Evolutionary conservation across 2,797 vertebrate genomes (phyloP), one percentile per base, ranked within the genome.

Genomic region (Lacerta bilineata): DNA sequence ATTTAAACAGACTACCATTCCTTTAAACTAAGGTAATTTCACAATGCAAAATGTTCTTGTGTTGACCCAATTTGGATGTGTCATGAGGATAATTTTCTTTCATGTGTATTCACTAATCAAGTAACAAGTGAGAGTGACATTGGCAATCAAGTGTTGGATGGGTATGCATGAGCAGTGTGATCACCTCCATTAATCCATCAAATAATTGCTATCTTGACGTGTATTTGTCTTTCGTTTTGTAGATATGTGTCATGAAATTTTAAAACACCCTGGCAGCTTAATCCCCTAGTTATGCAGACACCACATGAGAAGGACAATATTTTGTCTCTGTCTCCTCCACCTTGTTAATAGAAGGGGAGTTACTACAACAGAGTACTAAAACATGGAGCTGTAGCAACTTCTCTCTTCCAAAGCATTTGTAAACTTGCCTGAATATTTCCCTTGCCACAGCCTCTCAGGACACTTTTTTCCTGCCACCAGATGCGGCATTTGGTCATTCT

Each of bases 171-270:
- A 69, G 81, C 11, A 69, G 23, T 23, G 79, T 75, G 78, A 85
- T 89, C 83, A 89, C 83, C 88, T 75, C 71, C 59, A 85, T 89
- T 86, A 89, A 89, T 89, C 71, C 78, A 85, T 89, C 78, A 82
- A 89, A 89, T 85, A 89, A 89, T 89, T 89, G 88, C 69, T 85
- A 89, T n/a, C 71, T 36, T 89, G 83, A 85, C 83, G 85, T 85
- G 69, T 81, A 76, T 75, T 68, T 89, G 77, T 85, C 83, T 85
- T 85, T 71, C 84, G 9, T 89, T 85, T 81, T 80, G 77, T 81
- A 82, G 59, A 66, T 89, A 69, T 81, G 85, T 81, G 71, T 69
- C 88, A 85, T 85, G 50, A 80, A 61, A 74, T 80, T 39, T 25
- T 29, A 88, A 88, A 84, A 84, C 61, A 88, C 27, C 4, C 75